These are phyloP conservation scores for Ennomos quercinarius DNA, from an alignment of 2,888 invertebrate species.

Conservation along the genomic window DNA sequence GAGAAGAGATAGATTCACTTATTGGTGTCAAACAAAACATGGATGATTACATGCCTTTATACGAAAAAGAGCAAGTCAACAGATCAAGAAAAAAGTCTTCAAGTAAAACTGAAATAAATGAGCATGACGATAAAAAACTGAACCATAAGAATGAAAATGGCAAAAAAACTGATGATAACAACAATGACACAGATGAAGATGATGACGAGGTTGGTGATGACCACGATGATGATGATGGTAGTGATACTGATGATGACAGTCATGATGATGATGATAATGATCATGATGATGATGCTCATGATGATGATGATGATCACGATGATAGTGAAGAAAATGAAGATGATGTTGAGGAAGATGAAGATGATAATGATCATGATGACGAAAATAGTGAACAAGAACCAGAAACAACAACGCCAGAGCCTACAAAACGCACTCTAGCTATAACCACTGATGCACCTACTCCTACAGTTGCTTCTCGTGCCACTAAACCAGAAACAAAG, in stretches of 20 bases:
- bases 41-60: conserved; percentile 70
- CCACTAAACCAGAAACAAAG: conserved; percentile 49
- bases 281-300: conserved; percentile 43
- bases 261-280: conserved; percentile 43
- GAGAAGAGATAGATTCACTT: conserved; percentile 72
- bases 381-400: conserved; percentile 34
- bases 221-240: conserved; percentile 41
- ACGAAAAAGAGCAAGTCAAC: conserved; percentile 63
- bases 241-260: conserved; percentile 39
- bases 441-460: conserved; percentile 67
- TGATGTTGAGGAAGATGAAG: conserved; percentile 42
- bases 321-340: conserved; percentile 38
- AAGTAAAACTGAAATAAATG: conserved; percentile 36
- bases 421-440: conserved; percentile 64
- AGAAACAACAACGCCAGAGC: conserved; percentile 61
- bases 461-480: conserved; percentile 56
- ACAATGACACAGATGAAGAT: conserved; percentile 32
- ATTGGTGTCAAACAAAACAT: conserved; percentile 71
- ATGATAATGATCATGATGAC: conserved; percentile 45
- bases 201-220: conserved; percentile 45
- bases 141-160: conserved; percentile 13
- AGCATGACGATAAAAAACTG: conserved; percentile 36
- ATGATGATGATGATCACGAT: conserved; percentile 44
- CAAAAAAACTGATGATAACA: conserved; percentile 42
- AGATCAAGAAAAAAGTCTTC: conserved; percentile 39